A percentile compares a stretch with the other conserved stretches of the same genome.
phyloP scores from a whole-genome alignment of 2,888 invertebrate species.

The Callyntrura sp. region DNA sequence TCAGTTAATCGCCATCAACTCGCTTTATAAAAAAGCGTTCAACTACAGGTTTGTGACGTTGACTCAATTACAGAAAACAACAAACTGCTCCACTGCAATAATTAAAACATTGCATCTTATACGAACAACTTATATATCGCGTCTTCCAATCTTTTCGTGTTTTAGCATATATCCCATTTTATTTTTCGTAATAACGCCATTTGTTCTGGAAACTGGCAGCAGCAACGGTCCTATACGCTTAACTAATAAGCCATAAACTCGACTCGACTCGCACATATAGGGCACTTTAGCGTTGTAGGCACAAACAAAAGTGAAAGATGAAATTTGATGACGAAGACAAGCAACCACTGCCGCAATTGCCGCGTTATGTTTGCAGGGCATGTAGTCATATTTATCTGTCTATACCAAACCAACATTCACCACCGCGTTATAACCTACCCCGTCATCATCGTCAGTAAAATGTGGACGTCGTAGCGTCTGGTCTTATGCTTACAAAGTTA shows the following conservation, averaged over 20 bases:
- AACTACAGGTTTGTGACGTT: neutral
- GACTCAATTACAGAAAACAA: neutral
- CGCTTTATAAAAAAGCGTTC: no score
- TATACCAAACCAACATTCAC: conserved; percentile 16
- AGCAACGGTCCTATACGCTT: no score
- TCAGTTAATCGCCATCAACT: no score
- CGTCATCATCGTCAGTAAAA: neutral
- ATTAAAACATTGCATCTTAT: no score
- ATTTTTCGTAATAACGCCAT: neutral
- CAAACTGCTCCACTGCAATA: no score
- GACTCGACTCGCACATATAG: neutral
- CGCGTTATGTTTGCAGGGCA: neutral
- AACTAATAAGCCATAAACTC: neutral
- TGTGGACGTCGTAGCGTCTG: neutral
- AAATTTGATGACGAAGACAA: conserved; percentile 57
- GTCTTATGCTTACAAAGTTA: conserved; percentile 18
- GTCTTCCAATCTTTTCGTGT: no score
- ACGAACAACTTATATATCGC: no score
- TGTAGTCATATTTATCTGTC: neutral
- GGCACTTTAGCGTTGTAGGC: neutral
- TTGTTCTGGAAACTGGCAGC: no score
- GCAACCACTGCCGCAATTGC: conserved; percentile 19
- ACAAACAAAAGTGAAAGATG: conserved; percentile 11
- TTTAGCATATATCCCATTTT: neutral
- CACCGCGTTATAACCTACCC: neutral